phyloP scores from a whole-genome alignment of 2,888 invertebrate genomes.

The Drosophila birchii region DNA sequence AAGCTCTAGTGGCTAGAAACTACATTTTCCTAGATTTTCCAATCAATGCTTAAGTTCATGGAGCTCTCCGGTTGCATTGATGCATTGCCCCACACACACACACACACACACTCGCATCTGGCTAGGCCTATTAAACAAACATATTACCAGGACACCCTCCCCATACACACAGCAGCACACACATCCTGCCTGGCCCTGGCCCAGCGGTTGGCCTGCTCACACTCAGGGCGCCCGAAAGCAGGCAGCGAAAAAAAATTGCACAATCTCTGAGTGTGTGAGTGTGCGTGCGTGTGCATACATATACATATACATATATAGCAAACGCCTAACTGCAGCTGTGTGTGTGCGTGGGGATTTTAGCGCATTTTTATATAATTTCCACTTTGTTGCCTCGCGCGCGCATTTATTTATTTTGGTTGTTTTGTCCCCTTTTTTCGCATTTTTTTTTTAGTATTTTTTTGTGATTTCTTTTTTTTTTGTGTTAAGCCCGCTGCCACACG shows the following conservation, averaged over 20 bases:
- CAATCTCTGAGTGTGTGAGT: neutral
- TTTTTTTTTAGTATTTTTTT: neutral
- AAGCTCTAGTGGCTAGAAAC: neutral
- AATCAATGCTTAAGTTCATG: neutral
- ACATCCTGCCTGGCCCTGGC: conserved; percentile 5
- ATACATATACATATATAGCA: conserved; percentile 8
- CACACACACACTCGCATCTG: conserved; percentile 12
- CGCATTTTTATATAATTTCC: conserved; percentile 80
- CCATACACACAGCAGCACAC: neutral
- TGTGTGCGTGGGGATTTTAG: conserved; percentile 62
- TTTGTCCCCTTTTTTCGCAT: conserved; percentile 58
- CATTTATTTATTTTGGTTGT: conserved; percentile 72
- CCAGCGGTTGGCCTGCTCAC: conserved; percentile 54
- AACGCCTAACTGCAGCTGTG: conserved; percentile 43
- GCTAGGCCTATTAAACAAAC: conserved; percentile 77
- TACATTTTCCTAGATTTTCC: neutral
- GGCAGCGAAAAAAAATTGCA: conserved; percentile 38
- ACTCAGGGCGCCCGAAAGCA: conserved; percentile 48
- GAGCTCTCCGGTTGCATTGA: neutral
- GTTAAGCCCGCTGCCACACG: conserved; percentile 36
- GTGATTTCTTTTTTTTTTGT: neutral
- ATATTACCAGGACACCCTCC: conserved; percentile 64
- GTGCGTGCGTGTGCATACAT: conserved; percentile 4
- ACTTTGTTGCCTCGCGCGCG: conserved; percentile 67
- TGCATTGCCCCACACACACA: neutral